Base-by-base conservation (phyloP, 2,797 vertebrate genomes). In the Leptoclinus maculatus region DNA sequence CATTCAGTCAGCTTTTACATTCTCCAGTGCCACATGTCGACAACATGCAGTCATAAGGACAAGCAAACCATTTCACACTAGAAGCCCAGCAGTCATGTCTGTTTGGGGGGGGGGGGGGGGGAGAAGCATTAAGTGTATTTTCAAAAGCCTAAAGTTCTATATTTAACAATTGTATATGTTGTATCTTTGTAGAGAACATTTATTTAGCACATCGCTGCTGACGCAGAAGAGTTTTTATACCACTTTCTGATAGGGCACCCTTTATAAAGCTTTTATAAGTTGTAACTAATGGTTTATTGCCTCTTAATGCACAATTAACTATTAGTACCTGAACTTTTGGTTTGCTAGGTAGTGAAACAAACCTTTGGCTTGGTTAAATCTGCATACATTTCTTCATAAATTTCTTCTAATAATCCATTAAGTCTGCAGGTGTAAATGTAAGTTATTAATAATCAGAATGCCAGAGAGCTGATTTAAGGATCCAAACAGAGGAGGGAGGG, bases 91-190 rank as follows among this genome's bases (percentile, higher is more conserved):
- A 69, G 73, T 77, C 51, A 41, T 74, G 49, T 87, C 49, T 76
- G 76, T 70, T 45, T 29, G 9, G 23, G 38, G 39, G 14, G 38
- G 23, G 3, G 94, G 92, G 93, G 91, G 27, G 8, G 92, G 56
- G 93, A 94, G 94, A 79, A 63, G 95, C 95, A 96, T 96, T 96
- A 96, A 95, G 96, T 97, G 96, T 97, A 97, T 97, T 97, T 97
- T 97, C 95, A 96, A 96, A 96, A 95, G 93, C 95, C 93, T 96
- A 96, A 97, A 97, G 95, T 96, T 97, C 96, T 97, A 97, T 97
- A 97, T 96, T 97, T 96, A 97, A 97, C 95, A 96, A 93, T 97
- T 97, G 97, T 96, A 96, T 96, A 97, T 96, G 96, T 95, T 96
- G 95, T 97, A 95, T 95, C 95, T 97, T 96, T 97, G 96, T 96